A percentile compares a stretch with the other conserved stretches of the same genome.
Conservation (phyloP, 2,113 vertebrate species). For the Pica pica region DNA sequence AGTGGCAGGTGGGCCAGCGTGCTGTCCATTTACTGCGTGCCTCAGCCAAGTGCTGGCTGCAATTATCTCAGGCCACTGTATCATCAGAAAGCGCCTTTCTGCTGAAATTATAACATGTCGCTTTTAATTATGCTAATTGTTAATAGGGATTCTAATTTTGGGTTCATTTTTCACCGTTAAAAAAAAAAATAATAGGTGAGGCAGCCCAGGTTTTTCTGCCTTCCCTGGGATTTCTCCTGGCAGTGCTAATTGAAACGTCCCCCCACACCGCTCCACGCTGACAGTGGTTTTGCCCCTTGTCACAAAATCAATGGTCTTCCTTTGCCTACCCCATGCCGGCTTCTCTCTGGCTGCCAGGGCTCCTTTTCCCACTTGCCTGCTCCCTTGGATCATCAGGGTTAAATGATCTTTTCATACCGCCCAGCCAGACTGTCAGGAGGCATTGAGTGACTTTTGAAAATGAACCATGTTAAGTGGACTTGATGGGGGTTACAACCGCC, state of each 20-base stretch:
- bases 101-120: not conserved
- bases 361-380: slow-evolving; percentile 65
- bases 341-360: slow-evolving; percentile 67
- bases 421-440: slow-evolving; percentile 75
- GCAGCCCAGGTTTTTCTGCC: not conserved
- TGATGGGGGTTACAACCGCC: slow-evolving; percentile 72
- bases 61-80: not conserved
- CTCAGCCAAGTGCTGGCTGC: not conserved
- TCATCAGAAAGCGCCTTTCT: not conserved
- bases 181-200: not conserved
- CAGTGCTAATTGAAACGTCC: slow-evolving; percentile 85
- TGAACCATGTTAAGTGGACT: slow-evolving; percentile 74
- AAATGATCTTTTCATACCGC: slow-evolving; percentile 84
- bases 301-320: slow-evolving; percentile 87
- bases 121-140: slow-evolving; percentile 7
- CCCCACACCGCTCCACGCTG: slow-evolving; percentile 71
- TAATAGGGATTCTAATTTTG: slow-evolving; percentile 15
- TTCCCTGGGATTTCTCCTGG: slow-evolving; percentile 10
- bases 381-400: slow-evolving; percentile 77
- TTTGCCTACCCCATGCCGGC: not conserved
- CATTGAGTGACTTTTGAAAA: slow-evolving; percentile 72
- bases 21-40: not conserved
- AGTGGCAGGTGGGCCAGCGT: not conserved
- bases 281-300: slow-evolving; percentile 86
- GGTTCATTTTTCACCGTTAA: not conserved